Evolutionary conservation across 1,140 invertebrate genomes (phyloP).

Genomic region (Samia ricini): DNA sequence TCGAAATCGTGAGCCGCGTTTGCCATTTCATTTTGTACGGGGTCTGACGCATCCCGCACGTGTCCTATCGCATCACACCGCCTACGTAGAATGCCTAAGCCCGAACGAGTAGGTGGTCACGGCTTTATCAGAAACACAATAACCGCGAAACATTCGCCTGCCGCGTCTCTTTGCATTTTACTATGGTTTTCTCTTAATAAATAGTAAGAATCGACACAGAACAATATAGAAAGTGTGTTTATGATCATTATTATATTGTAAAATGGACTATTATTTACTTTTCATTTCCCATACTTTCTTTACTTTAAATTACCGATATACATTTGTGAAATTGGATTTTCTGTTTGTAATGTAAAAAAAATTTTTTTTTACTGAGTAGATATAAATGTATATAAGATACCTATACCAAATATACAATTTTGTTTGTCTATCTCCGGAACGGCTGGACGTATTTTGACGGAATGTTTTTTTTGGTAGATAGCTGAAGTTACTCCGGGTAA

Average conservation of each 20-base stretch:
- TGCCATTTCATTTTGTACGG: background rate
- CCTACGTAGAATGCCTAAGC: background rate
- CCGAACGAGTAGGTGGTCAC: constrained; percentile 7
- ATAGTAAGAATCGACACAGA: constrained; percentile 3
- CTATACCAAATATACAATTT: no score
- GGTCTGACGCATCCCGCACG: background rate
- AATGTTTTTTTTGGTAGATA: no score
- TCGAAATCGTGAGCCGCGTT: background rate
- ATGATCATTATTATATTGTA: background rate
- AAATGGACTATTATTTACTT: background rate
- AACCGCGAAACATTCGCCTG: background rate
- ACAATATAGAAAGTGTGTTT: background rate
- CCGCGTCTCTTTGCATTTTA: constrained; percentile 3
- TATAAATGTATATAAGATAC: no score
- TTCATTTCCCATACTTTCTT: background rate
- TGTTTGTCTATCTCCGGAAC: no score
- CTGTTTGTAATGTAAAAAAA: no score
- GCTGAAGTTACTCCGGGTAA: no score
- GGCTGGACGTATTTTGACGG: no score
- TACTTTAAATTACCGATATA: no score
- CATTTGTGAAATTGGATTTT: no score
- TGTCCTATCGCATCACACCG: background rate
- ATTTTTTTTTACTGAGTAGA: no score
- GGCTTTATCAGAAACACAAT: constrained; percentile 9
- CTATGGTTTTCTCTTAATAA: constrained; percentile 8